Percentiles rank a stretch among this genome's conserved stretches.
These are phyloP conservation scores for Chaetodon trifascialis DNA, from an alignment of 2,113 vertebrate genomes.

Conservation along the genomic window DNA sequence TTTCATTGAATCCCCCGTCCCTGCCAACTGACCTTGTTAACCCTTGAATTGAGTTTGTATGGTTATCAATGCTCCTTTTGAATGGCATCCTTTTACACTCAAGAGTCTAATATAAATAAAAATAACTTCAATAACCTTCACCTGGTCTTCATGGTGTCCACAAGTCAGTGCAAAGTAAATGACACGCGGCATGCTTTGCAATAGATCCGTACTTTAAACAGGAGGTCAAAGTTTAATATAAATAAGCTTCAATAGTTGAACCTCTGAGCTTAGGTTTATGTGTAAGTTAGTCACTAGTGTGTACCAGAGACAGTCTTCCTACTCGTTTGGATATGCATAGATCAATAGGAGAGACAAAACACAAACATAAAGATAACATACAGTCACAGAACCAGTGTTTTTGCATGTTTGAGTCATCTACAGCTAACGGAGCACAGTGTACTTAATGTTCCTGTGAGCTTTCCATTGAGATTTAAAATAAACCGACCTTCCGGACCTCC, in stretches of 20 bases:
- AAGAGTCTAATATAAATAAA: constrained; percentile 88
- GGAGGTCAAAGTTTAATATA: constrained; percentile 74
- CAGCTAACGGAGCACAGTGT: background rate
- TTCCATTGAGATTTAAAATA: constrained; percentile 3
- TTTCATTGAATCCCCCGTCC: constrained; percentile 75
- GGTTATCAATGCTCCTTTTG: constrained; percentile 87
- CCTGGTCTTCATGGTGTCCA: constrained; percentile 38
- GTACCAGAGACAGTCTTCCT: constrained; percentile 43
- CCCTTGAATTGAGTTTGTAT: constrained; percentile 84
- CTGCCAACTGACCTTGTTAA: constrained; percentile 80
- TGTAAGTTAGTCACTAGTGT: constrained; percentile 63
- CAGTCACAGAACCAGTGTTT: constrained; percentile 57
- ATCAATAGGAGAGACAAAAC: constrained; percentile 58
- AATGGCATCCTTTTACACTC: constrained; percentile 89
- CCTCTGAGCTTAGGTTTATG: constrained; percentile 53
- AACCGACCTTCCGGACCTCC: background rate
- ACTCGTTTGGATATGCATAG: constrained; percentile 79
- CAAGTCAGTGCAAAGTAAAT: background rate
- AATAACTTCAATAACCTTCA: constrained; percentile 79
- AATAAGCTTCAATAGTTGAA: constrained; percentile 69
- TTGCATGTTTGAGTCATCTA: constrained; percentile 53
- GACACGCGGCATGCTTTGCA: background rate
- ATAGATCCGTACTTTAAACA: constrained; percentile 55
- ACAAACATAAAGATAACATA: constrained; percentile 48
- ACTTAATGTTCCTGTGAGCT: background rate